Evolutionary conservation across 2,797 vertebrate species (phyloP).

Genomic region (Aplochiton taeniatus): DNA sequence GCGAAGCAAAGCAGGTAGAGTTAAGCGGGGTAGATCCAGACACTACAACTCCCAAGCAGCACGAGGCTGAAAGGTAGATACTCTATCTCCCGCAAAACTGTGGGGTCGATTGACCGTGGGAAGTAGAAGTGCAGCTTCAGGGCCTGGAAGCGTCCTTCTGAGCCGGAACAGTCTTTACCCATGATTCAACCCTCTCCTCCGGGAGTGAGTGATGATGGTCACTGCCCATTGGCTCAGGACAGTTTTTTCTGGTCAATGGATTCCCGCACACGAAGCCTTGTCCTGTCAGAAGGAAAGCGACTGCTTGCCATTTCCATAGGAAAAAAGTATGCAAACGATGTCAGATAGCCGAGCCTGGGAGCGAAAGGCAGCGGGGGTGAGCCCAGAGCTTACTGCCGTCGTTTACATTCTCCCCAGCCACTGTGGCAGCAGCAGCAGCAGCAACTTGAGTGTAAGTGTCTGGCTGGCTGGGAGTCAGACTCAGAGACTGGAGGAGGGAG

Average conservation of each 20-base stretch:
- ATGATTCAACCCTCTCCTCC: neutral
- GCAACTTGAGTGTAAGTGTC: neutral
- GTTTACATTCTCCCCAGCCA: constrained; percentile 39
- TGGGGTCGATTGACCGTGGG: constrained; percentile 1
- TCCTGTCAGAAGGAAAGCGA: neutral
- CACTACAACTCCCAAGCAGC: no score
- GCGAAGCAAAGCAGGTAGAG: no score
- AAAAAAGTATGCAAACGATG: constrained; percentile 34
- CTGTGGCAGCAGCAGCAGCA: constrained; percentile 38
- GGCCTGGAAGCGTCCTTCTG: constrained; percentile 20
- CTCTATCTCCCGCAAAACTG: no score
- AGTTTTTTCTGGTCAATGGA: no score
- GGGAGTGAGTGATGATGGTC: no score
- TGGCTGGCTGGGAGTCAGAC: constrained; percentile 44
- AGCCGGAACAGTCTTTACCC: constrained; percentile 20
- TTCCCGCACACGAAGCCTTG: no score
- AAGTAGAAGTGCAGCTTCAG: constrained; percentile 12
- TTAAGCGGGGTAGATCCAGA: no score
- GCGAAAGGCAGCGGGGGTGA: constrained; percentile 28
- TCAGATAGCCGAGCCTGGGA: constrained; percentile 21
- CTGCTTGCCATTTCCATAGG: constrained; percentile 8
- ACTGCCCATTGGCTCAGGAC: no score
- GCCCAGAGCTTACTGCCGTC: constrained; percentile 26
- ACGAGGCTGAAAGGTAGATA: no score
- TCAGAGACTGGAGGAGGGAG: constrained; percentile 57